Base-by-base conservation (phyloP, 2,888 invertebrate genomes). In the Drosophila subsilvestris region DNA sequence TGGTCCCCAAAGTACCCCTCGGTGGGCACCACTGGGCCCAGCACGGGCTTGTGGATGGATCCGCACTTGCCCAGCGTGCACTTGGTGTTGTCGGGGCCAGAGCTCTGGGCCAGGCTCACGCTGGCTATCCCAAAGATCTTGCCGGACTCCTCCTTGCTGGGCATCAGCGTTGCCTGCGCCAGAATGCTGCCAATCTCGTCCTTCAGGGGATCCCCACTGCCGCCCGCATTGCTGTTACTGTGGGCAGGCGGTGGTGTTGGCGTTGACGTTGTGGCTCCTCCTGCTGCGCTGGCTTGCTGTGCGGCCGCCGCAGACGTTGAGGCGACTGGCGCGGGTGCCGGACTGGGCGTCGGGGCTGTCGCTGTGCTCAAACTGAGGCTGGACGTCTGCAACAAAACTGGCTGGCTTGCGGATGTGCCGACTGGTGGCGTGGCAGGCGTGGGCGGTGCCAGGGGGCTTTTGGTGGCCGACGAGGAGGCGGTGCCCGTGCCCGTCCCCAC, bases 101-200 rank as follows among this genome's bases (percentile, higher is more conserved):
- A 92, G 62, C 92, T 92, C 76, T 92, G 92, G 0, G 92, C 92
- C 48, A 92, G 67, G 58, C 91, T 92, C 0, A 92, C 92, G 76
- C 92, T 92, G 27, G 92, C 93, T 65, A 93, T 93, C 20, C 92
- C 93, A 80, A 92, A 93, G 29, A 92, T 92, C 83, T 93, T 93
- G 2, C 92, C 92, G 1, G 92, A 92, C 54, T 93, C 93, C 72
- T 93, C 92, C 72, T 92, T 92, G 75, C 92, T 93, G 14, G 93
- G 92, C 90, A 92, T 92, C 3, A 92, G 80, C 58, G 92, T 92
- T 9, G 91, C 92, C 53, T 82, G 82, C 0, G 92, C 91, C 49
- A 91, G 62, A 22, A 92, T 90, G 63, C 89, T 90, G 1, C 91
- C 91, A 6, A 91, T 91, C 69, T 91, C 91, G 59, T 91, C 91